A percentile compares a stretch with the other conserved stretches of the same genome.
These are phyloP conservation scores for Mycteria americana DNA, from an alignment of 2,797 vertebrate species.

Conservation along the genomic window DNA sequence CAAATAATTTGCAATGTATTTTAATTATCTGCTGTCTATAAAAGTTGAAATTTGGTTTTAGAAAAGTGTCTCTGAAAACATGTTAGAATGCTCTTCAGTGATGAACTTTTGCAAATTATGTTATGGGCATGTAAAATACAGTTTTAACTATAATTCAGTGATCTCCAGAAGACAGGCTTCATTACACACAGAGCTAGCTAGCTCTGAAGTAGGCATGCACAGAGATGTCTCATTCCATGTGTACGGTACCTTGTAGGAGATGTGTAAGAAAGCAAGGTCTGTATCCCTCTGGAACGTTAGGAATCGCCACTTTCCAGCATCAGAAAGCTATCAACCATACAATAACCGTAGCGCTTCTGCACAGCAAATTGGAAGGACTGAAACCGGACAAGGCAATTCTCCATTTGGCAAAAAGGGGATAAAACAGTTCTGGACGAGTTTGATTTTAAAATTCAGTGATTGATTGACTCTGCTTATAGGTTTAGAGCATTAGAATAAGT, in stretches of 20 bases:
- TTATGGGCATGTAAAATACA: not conserved
- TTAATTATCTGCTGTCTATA: not conserved
- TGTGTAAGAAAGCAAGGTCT: not conserved
- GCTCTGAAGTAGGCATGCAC: not conserved
- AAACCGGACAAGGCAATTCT: not conserved
- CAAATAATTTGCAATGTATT: not conserved
- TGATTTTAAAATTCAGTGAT: slow-evolving; percentile 36
- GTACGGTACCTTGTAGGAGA: not conserved
- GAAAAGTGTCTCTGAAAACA: not conserved
- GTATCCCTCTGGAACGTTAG: not conserved
- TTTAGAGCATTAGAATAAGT: slow-evolving; percentile 21
- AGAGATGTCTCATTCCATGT: not conserved
- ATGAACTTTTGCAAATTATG: not conserved
- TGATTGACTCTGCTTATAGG: slow-evolving; percentile 19
- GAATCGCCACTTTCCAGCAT: not conserved
- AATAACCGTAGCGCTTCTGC: not conserved
- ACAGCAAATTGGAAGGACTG: not conserved
- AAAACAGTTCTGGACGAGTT: not conserved
- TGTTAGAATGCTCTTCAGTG: fast-evolving
- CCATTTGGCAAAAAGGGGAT: not conserved
- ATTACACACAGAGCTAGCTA: not conserved
- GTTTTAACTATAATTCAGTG: not conserved
- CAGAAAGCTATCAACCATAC: not conserved
- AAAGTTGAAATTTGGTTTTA: not conserved
- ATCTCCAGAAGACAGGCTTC: not conserved